Conservation (phyloP, 2,113 vertebrate species). For the Oceanites oceanicus region DNA sequence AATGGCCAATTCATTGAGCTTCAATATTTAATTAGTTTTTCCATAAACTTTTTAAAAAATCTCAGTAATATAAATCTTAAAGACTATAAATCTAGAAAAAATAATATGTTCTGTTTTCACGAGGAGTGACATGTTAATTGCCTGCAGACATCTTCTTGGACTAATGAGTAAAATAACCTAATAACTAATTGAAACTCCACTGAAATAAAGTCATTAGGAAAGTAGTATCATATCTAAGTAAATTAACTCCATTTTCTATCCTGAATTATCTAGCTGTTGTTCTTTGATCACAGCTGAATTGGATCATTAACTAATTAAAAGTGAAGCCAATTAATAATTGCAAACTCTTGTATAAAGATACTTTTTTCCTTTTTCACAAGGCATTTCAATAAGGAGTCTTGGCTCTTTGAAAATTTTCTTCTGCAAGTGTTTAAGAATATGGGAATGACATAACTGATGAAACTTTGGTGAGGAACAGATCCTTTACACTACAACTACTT, state of each 20-base stretch:
- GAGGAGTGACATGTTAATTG: conserved; percentile 46
- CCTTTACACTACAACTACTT: background rate
- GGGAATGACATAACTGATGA: background rate
- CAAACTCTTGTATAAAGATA: background rate
- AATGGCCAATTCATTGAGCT: background rate
- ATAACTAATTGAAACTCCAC: conserved; percentile 59
- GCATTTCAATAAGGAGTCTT: background rate
- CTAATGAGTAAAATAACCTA: conserved; percentile 64
- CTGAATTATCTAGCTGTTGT: conserved; percentile 61
- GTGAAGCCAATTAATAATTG: conserved; percentile 55
- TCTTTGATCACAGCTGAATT: conserved; percentile 69
- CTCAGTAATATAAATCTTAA: background rate
- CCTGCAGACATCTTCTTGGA: conserved; percentile 43
- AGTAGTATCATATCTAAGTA: conserved; percentile 58
- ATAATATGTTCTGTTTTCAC: background rate
- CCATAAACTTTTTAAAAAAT: background rate
- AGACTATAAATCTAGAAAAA: background rate
- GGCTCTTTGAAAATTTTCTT: background rate
- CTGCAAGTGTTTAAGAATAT: background rate
- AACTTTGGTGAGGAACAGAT: background rate
- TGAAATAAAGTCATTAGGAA: conserved; percentile 66
- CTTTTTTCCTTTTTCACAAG: background rate
- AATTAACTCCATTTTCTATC: conserved; percentile 59
- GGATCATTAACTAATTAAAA: conserved; percentile 69
- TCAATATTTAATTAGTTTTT: conserved; percentile 16